A percentile compares a stretch with the other conserved stretches of the same genome.
phyloP scores from a whole-genome alignment of 2,888 invertebrate species.

The Tachina fera region DNA sequence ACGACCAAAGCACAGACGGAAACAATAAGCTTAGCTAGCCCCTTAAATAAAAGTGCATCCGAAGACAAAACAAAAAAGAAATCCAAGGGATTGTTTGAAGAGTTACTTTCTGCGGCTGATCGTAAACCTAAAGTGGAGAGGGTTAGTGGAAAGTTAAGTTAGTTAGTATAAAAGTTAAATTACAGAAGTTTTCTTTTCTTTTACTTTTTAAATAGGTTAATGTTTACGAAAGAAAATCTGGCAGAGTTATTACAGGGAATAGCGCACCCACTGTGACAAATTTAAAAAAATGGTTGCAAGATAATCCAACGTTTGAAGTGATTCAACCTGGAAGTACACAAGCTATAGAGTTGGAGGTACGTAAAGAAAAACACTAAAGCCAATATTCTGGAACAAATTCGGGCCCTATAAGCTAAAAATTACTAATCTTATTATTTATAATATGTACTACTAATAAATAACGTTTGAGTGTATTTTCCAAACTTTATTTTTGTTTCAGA shows the following conservation, averaged over 20 bases:
- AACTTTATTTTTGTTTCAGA: constrained; percentile 68
- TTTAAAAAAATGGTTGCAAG: constrained; percentile 92
- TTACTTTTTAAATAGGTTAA: constrained; percentile 84
- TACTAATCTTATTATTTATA: neutral
- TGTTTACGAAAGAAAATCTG: constrained; percentile 92
- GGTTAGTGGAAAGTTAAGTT: constrained; percentile 73
- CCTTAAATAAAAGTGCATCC: constrained; percentile 62
- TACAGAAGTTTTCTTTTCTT: constrained; percentile 4
- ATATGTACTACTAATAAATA: neutral
- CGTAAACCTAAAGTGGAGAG: constrained; percentile 80
- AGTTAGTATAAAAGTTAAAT: neutral
- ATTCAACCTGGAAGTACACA: constrained; percentile 87
- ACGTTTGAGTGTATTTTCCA: neutral
- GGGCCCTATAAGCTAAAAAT: no score
- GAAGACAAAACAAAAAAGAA: constrained; percentile 80
- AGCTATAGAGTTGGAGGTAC: constrained; percentile 81
- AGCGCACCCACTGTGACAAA: constrained; percentile 92
- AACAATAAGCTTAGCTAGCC: constrained; percentile 59
- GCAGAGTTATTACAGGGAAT: constrained; percentile 89
- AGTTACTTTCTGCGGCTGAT: constrained; percentile 79
- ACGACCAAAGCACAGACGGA: constrained; percentile 74
- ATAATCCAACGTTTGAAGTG: constrained; percentile 94
- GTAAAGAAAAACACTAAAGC: neutral
- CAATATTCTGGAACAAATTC: neutral
- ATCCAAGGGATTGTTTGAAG: constrained; percentile 81